These are phyloP conservation scores for Calosoma granatense DNA, from an alignment of 1,140 invertebrate species.

Conservation along the genomic window DNA sequence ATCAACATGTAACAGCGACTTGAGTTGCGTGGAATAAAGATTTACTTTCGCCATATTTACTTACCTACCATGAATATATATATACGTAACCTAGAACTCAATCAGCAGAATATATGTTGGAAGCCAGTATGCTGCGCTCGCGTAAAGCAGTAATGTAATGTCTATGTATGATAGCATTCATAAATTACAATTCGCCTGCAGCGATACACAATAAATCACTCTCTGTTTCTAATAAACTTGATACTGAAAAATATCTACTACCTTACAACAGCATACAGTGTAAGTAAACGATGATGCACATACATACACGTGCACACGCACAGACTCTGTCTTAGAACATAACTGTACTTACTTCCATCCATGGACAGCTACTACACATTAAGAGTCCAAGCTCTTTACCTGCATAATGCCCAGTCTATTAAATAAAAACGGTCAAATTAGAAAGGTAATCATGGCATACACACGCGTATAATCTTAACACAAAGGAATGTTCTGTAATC, in stretches of 20 bases:
- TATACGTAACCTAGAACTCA: no score
- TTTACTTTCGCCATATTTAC: no score
- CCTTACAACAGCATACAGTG: not conserved
- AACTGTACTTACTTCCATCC: no score
- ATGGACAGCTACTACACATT: no score
- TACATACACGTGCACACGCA: not conserved
- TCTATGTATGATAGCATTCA: not conserved
- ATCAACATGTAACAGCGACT: no score
- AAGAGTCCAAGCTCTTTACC: no score
- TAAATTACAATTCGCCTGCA: not conserved
- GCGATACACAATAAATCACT: not conserved
- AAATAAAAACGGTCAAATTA: slow-evolving; percentile 7
- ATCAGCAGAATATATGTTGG: no score
- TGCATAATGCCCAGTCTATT: not conserved
- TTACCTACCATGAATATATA: no score
- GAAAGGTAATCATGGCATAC: not conserved
- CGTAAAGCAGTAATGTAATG: slow-evolving; percentile 5
- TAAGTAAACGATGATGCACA: not conserved
- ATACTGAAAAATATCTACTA: slow-evolving; percentile 1
- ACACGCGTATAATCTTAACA: not conserved
- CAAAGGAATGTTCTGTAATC: no score
- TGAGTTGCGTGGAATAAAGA: no score
- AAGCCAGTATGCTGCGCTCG: no score
- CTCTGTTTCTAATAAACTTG: slow-evolving; percentile 1
- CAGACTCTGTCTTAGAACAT: not conserved